Conservation (phyloP, 1,140 invertebrate genomes). For the Caenorhabditis tropicalis region DNA sequence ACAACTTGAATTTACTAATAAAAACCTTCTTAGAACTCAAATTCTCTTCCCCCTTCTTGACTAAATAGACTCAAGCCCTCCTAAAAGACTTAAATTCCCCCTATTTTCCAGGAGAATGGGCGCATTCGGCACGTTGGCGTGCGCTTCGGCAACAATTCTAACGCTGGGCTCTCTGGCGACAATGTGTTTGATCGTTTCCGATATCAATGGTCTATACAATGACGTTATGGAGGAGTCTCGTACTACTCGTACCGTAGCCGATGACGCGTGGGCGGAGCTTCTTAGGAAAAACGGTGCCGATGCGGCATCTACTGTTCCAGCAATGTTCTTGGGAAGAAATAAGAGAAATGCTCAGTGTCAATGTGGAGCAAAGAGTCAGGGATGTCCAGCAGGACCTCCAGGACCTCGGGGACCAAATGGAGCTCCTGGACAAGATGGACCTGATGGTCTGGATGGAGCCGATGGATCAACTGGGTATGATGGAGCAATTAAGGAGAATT, state of each 20-base stretch:
- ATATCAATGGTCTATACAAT: conserved; percentile 43
- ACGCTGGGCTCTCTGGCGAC: conserved; percentile 21
- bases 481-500: not conserved
- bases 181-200: conserved; percentile 20
- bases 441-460: conserved; percentile 7
- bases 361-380: conserved; percentile 28
- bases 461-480: conserved; percentile 3
- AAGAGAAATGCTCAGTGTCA: conserved; percentile 46
- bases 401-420: conserved; percentile 37
- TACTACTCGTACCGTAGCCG: not conserved
- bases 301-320: not conserved
- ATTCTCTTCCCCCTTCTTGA: too few species aligned
- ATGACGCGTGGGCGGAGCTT: conserved; percentile 45
- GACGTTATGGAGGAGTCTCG: conserved; percentile 45
- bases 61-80: too few species aligned
- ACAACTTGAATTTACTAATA: too few species aligned
- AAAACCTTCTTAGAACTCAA: too few species aligned
- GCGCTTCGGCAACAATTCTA: conserved; percentile 34
- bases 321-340: conserved; percentile 41
- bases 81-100: too few species aligned
- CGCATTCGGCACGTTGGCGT: conserved; percentile 24
- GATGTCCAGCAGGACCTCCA: conserved; percentile 47
- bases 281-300: conserved; percentile 36
- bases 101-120: conserved; percentile 8
- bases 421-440: conserved; percentile 31